A percentile compares a stretch with the other conserved stretches of the same genome.
Evolutionary conservation across 2,888 invertebrate species (phyloP).

Genomic region (Lithophane leautieri): DNA sequence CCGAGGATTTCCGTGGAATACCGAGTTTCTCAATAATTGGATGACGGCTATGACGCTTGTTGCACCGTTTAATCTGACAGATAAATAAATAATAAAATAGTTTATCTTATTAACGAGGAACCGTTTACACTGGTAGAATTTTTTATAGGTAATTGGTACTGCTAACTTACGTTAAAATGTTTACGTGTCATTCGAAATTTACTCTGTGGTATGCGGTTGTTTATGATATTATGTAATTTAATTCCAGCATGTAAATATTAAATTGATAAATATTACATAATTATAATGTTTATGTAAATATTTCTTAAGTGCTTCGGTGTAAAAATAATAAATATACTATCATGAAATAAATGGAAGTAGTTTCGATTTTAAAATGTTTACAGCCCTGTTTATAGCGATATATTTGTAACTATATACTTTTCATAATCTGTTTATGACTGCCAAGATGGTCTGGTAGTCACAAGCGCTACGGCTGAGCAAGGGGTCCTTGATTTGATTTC

Average conservation of each 20-base stretch:
- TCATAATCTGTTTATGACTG: neutral
- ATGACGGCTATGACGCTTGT: slow-evolving; percentile 40
- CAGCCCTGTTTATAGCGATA: neutral
- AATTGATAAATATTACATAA: neutral
- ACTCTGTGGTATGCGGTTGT: neutral
- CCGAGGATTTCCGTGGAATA: slow-evolving; percentile 49
- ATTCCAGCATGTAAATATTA: neutral
- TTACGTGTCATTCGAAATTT: slow-evolving; percentile 9
- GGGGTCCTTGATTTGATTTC: neutral
- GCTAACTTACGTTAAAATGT: slow-evolving; percentile 7
- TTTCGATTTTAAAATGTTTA: neutral
- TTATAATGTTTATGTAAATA: neutral
- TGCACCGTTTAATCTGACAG: slow-evolving; percentile 24
- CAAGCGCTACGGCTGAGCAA: neutral
- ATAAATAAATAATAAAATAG: slow-evolving; percentile 36
- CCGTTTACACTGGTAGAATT: neutral
- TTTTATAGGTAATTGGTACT: neutral
- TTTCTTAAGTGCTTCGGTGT: neutral
- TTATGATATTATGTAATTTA: slow-evolving; percentile 9
- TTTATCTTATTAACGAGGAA: neutral
- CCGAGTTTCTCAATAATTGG: slow-evolving; percentile 44
- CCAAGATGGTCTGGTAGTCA: neutral
- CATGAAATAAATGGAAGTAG: neutral
- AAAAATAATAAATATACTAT: neutral
- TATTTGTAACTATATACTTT: neutral